Percentiles rank a stretch among this genome's conserved stretches.
phyloP scores from a whole-genome alignment of 37 sponge, comb jelly and placozoan species.

The Hormiphora californensis region DNA sequence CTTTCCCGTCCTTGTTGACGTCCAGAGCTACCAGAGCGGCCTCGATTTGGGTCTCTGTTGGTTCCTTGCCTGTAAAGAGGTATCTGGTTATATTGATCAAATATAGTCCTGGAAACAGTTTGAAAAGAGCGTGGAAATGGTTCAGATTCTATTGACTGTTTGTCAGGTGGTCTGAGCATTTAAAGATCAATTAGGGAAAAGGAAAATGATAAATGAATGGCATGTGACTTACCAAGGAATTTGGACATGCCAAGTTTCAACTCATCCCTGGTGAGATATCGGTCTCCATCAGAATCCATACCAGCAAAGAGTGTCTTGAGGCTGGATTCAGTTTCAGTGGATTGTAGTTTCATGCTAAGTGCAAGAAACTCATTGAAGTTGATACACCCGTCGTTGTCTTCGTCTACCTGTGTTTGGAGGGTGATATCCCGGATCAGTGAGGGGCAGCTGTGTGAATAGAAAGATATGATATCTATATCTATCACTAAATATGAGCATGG shows the following conservation, averaged over 20 bases:
- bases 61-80: background rate
- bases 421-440: no score
- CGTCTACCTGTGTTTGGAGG: slow-evolving; percentile 43
- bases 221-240: slow-evolving; percentile 27
- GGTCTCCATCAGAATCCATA: slow-evolving; percentile 16
- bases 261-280: slow-evolving; percentile 4
- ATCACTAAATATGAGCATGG: no score
- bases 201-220: no score
- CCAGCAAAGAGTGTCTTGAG: background rate
- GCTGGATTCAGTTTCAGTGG: background rate
- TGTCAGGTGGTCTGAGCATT: no score
- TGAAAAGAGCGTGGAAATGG: no score
- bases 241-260: background rate
- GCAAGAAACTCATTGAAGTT: slow-evolving; percentile 45
- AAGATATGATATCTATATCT: no score
- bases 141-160: no score
- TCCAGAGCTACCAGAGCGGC: background rate
- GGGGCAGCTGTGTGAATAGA: no score
- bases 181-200: no score
- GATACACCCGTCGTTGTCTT: slow-evolving; percentile 20
- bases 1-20: slow-evolving; percentile 24
- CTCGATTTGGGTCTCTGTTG: background rate
- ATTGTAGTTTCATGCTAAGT: slow-evolving; percentile 42
- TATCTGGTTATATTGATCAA: background rate
- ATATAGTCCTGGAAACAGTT: no score